These are phyloP conservation scores for Calyptommatus sinebrachiatus DNA, from an alignment of 2,113 vertebrate species.

Conservation along the genomic window DNA sequence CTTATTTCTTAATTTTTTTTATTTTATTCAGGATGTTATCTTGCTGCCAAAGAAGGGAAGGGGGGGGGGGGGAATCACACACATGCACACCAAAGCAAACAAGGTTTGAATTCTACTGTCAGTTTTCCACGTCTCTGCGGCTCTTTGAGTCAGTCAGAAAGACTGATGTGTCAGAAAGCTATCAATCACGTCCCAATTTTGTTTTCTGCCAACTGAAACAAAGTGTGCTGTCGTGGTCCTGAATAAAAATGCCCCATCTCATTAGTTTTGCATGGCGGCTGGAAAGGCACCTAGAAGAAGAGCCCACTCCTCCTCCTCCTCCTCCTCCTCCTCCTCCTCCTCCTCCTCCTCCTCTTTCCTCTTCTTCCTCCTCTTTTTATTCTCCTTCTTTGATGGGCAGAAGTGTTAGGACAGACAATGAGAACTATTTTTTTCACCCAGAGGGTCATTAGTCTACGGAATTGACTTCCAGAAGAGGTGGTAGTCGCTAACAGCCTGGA, in stretches of 20 bases:
- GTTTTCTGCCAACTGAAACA: slow-evolving; percentile 27
- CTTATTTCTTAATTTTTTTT: background rate
- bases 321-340: too few species aligned
- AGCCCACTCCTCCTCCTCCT: background rate
- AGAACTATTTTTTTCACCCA: too few species aligned
- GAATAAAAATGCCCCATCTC: slow-evolving; percentile 27
- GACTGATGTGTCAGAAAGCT: slow-evolving; percentile 26
- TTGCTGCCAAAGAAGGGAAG: slow-evolving; percentile 15
- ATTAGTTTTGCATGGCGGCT: slow-evolving; percentile 41
- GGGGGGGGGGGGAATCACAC: background rate
- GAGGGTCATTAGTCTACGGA: too few species aligned
- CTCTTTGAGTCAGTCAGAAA: slow-evolving; percentile 40
- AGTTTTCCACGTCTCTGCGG: slow-evolving; percentile 13
- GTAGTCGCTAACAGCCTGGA: too few species aligned
- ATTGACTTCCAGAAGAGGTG: too few species aligned
- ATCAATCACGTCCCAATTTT: slow-evolving; percentile 34
- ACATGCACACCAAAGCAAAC: background rate
- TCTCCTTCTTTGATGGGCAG: too few species aligned
- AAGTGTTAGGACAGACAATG: too few species aligned
- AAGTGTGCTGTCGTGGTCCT: background rate
- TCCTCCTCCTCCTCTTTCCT: too few species aligned
- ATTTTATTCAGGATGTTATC: background rate
- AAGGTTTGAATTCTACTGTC: background rate
- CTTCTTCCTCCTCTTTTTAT: too few species aligned
- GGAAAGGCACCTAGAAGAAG: slow-evolving; percentile 9